These are phyloP conservation scores for Ciconia maguari DNA, from an alignment of 2,113 vertebrate species.

Conservation along the genomic window DNA sequence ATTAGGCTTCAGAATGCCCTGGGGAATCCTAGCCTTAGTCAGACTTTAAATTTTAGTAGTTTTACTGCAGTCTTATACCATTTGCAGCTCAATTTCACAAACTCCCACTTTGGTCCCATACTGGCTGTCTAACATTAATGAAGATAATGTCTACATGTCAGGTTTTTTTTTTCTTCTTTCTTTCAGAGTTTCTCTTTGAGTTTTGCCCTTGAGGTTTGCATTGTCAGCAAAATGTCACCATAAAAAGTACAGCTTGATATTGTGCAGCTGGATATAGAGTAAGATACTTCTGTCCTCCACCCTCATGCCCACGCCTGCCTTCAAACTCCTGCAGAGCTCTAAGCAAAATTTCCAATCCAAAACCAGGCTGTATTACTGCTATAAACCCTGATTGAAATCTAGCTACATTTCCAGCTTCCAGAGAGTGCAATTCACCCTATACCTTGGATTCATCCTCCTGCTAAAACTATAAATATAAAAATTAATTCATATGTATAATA, in stretches of 20 bases:
- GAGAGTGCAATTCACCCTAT: neutral
- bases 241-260: neutral
- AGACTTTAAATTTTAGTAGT: neutral
- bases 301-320: neutral
- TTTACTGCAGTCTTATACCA: neutral
- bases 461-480: neutral
- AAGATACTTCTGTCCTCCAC: neutral
- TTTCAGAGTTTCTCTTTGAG: neutral
- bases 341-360: neutral
- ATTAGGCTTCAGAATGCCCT: neutral
- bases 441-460: neutral
- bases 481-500: neutral
- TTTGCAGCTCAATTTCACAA: neutral
- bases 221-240: neutral
- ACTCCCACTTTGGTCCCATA: neutral
- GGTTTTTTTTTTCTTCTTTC: neutral
- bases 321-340: neutral
- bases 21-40: neutral
- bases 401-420: neutral
- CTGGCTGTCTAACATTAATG: neutral
- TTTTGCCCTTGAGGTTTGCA: neutral
- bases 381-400: neutral
- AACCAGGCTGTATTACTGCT: neutral
- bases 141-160: neutral
- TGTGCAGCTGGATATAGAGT: neutral